Evolutionary conservation across 2,888 invertebrate genomes (phyloP).

Genomic region (Acanthosepion lycidas): DNA sequence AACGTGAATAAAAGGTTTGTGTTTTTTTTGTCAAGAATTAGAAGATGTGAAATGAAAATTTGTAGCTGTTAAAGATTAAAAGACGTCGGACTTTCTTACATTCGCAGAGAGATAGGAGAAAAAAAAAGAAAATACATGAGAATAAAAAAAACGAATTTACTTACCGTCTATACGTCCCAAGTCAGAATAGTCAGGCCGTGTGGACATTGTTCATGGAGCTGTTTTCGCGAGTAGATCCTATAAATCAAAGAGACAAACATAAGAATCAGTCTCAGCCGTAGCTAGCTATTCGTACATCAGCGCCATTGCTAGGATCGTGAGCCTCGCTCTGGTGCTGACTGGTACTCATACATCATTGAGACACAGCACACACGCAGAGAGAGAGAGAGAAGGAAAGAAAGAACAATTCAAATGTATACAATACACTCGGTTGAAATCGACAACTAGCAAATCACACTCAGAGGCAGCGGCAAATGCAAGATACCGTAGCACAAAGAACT

Average conservation of each 20-base stretch:
- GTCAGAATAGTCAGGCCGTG: constrained; percentile 46
- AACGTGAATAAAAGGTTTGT: neutral
- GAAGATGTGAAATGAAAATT: neutral
- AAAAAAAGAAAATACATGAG: constrained; percentile 1
- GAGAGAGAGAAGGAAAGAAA: neutral
- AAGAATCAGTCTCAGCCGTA: neutral
- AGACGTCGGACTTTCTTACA: neutral
- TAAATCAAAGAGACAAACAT: constrained; percentile 44
- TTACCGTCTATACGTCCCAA: constrained; percentile 47
- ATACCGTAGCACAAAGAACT: neutral
- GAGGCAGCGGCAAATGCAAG: neutral
- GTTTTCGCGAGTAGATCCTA: constrained; percentile 45
- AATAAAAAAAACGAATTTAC: neutral
- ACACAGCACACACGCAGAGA: neutral
- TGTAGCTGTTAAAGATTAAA: neutral
- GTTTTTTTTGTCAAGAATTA: neutral
- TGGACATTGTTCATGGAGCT: constrained; percentile 45
- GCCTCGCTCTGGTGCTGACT: constrained; percentile 43
- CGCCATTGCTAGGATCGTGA: constrained; percentile 43
- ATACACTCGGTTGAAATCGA: neutral
- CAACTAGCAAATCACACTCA: neutral
- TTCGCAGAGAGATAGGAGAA: neutral
- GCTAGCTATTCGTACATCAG: constrained; percentile 41
- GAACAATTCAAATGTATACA: neutral
- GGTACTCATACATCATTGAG: neutral